These are phyloP conservation scores for Zygogramma bicolorata DNA, from an alignment of 2,888 invertebrate species.

Conservation along the genomic window DNA sequence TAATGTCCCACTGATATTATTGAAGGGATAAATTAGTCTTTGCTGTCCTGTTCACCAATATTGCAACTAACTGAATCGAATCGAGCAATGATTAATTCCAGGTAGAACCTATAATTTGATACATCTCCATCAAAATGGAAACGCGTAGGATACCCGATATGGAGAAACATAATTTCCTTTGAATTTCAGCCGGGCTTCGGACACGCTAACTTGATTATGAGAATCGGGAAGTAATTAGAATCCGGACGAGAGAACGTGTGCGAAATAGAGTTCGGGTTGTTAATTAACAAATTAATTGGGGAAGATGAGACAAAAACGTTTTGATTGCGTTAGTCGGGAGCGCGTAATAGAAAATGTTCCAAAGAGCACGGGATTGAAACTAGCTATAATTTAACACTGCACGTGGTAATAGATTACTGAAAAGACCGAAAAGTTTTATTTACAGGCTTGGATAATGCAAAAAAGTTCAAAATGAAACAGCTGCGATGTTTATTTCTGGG, in stretches of 20 bases:
- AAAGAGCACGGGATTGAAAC: neutral
- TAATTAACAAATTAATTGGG: neutral
- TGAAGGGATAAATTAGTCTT: no score
- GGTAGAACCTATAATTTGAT: neutral
- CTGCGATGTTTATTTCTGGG: no score
- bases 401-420: no score
- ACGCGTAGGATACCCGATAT: neutral
- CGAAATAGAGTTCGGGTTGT: neutral
- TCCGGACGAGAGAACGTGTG: neutral
- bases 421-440: no score
- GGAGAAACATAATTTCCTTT: neutral
- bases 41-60: neutral
- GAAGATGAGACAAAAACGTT: neutral
- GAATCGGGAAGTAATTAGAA: neutral
- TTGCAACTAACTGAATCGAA: neutral
- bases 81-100: neutral
- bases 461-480: no score
- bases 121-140: neutral
- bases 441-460: no score
- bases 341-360: neutral
- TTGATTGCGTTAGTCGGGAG: neutral
- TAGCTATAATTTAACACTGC: no score
- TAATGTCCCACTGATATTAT: no score
- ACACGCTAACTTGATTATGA: neutral
- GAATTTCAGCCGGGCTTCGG: neutral